Evolutionary conservation across 2,797 vertebrate genomes (phyloP).

Genomic region (Etheostoma perlongum): DNA sequence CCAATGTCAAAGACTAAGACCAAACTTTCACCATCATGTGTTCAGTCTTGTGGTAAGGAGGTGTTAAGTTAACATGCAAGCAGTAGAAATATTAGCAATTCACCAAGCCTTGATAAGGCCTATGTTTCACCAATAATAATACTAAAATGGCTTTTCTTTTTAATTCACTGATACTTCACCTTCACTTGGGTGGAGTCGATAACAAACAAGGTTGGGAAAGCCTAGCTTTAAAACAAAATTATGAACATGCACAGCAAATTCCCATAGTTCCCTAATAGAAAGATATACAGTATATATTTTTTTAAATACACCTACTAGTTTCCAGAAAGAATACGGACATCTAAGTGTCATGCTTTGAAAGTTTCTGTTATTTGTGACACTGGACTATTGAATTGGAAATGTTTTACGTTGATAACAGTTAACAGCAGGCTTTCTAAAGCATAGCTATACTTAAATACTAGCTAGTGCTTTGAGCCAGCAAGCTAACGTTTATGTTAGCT

Average conservation of each 20-base stretch:
- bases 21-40: background rate
- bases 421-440: accelerated
- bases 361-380: background rate
- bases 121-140: background rate
- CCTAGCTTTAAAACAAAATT: background rate
- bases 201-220: background rate
- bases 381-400: background rate
- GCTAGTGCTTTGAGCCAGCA: conserved; percentile 1
- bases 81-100: background rate
- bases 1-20: background rate
- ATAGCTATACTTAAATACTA: background rate
- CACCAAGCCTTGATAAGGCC: background rate
- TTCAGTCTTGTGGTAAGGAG: background rate
- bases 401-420: background rate
- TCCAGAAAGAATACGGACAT: background rate
- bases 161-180: background rate
- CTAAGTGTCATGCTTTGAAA: accelerated
- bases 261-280: background rate
- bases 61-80: background rate
- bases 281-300: no score
- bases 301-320: background rate
- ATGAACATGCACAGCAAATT: background rate
- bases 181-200: background rate
- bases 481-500: conserved; percentile 44
- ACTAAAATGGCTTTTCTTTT: background rate